phyloP scores from a whole-genome alignment of 2,113 vertebrate species.

The Vimba vimba region DNA sequence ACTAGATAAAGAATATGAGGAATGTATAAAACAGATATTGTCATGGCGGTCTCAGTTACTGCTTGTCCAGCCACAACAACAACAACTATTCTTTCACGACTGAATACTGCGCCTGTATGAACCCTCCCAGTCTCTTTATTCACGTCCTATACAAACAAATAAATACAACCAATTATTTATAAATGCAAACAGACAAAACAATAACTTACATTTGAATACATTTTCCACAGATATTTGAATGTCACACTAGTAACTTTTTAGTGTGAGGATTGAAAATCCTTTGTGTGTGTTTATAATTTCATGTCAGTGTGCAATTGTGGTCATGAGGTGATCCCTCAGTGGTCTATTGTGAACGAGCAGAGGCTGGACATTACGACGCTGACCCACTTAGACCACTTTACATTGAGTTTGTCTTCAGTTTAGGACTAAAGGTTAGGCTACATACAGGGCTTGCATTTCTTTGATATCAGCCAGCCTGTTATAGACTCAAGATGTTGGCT shows the following conservation, averaged over 20 bases:
- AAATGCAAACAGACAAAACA: background rate
- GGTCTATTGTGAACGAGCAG: background rate
- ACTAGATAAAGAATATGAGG: slow-evolving; percentile 21
- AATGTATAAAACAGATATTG: slow-evolving; percentile 11
- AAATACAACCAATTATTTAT: background rate
- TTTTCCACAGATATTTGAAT: slow-evolving; percentile 10
- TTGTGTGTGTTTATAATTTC: background rate
- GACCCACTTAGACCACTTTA: slow-evolving; percentile 27
- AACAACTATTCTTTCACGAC: slow-evolving; percentile 3
- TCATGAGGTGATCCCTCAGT: slow-evolving; percentile 6
- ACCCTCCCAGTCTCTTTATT: background rate
- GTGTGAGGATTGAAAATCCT: background rate
- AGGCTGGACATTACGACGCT: slow-evolving; percentile 9
- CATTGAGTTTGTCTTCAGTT: slow-evolving; percentile 14
- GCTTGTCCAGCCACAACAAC: slow-evolving; percentile 30
- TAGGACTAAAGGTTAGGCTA: slow-evolving; percentile 28
- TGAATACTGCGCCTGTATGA: slow-evolving; percentile 25
- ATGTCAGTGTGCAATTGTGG: slow-evolving; percentile 5
- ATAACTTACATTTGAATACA: no score
- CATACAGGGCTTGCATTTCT: slow-evolving; percentile 7
- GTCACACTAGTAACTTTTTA: background rate
- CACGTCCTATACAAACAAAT: background rate
- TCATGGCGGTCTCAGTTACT: slow-evolving; percentile 31
- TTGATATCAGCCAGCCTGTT: slow-evolving; percentile 17
- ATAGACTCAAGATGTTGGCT: background rate